Evolutionary conservation across 2,888 invertebrate species (phyloP), one percentile per base, ranked within the genome.

Genomic region (Globia sparganii): DNA sequence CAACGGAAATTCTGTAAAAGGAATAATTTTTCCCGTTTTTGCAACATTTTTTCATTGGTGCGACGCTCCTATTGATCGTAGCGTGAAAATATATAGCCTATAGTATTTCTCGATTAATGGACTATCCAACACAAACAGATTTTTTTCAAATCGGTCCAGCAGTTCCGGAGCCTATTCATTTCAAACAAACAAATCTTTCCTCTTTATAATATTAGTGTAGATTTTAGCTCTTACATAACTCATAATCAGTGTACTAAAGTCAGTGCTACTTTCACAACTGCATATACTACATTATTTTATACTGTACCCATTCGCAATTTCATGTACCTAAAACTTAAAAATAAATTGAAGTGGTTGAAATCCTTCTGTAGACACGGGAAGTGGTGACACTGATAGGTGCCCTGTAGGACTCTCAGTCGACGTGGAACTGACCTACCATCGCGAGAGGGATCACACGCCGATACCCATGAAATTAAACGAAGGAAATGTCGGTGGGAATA

Each of bases 351-450:
- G 31, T n/a, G n/a, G 13, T 3, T 8, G 34, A 34, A 78, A 43
- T 43, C 28, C 15, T 18, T 49, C 46, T 46, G 11, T 25, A 67
- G 43, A 21, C 15, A 34, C 25, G 61, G 15, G 49, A 25, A 62
- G 71, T n/a, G 71, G 25, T 53, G 79, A 49, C 77, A 37, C 61
- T 71, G 53, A 56, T 56, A 49, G n/a, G n/a, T n/a, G n/a, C 46
- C n/a, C 28, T 15, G 43, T 6, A 53, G 62, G 15, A 46, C 31
- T 58, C 59, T 53, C 28, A 9, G 43, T 34, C 28, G 53, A 34
- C 31, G 49, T 53, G 28, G 46, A 78, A 15, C 53, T 72, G 62
- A 64, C 6, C 31, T n/a, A 34, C 21, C 56, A 8, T 31, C 43
- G 21, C 43, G 28, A 43, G 40, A 62, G 13, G 31, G 34, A 56